These are phyloP conservation scores for Nomada fucata DNA, from an alignment of 2,888 invertebrate species.

Conservation along the genomic window DNA sequence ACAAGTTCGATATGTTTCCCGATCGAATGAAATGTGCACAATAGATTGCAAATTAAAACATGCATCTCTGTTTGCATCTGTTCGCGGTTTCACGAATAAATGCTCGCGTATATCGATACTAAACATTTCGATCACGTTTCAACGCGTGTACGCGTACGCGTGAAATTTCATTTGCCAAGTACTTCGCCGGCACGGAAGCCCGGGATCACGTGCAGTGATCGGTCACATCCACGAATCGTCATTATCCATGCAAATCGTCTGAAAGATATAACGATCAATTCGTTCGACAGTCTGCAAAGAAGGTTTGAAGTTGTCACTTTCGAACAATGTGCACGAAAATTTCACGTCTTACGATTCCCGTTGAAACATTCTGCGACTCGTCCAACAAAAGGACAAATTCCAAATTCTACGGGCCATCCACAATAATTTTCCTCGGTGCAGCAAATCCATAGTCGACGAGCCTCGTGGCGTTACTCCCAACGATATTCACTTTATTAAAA, in stretches of 20 bases:
- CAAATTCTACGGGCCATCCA: background rate
- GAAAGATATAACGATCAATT: constrained; percentile 57
- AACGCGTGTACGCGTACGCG: constrained; percentile 30
- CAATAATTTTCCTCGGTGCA: too few relatives aligned
- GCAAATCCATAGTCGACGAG: too few relatives aligned
- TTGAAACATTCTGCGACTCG: constrained; percentile 6
- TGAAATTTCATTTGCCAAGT: constrained; percentile 53
- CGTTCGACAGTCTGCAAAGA: background rate
- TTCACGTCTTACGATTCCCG: background rate
- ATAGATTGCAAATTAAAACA: background rate
- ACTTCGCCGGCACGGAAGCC: constrained; percentile 24
- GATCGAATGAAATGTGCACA: background rate
- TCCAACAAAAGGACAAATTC: background rate
- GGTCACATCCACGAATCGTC: constrained; percentile 37
- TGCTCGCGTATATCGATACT: background rate
- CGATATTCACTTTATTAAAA: constrained; percentile 52
- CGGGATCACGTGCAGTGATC: constrained; percentile 52
- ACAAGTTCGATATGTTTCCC: background rate
- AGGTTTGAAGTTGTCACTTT: background rate
- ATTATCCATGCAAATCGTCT: constrained; percentile 57
- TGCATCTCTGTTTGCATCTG: background rate
- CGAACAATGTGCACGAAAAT: constrained; percentile 1
- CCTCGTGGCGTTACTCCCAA: constrained; percentile 2
- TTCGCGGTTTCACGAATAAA: constrained; percentile 16
- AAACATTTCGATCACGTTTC: constrained; percentile 52